Evolutionary conservation across 1,140 invertebrate species (phyloP).

Genomic region (Dendrolimus punctatus): DNA sequence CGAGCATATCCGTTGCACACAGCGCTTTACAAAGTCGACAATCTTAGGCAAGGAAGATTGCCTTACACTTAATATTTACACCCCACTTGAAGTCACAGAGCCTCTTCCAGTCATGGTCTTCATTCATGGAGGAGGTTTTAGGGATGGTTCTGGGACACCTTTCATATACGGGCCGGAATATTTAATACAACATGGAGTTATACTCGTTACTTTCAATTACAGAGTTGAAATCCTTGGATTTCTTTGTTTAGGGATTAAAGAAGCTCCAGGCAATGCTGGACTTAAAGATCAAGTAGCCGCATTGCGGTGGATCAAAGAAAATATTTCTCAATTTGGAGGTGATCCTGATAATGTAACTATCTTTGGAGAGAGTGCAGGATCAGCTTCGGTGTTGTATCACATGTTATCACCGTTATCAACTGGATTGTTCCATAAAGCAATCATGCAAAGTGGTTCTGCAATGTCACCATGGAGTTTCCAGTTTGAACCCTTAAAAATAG

Average conservation of each 20-base stretch:
- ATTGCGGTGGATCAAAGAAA: conserved; percentile 71
- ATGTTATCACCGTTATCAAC: conserved; percentile 48
- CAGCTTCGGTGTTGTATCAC: conserved; percentile 51
- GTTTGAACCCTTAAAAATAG: conserved; percentile 38
- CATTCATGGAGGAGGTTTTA: conserved; percentile 77
- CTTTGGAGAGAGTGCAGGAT: conserved; percentile 61
- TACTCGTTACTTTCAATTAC: conserved; percentile 80
- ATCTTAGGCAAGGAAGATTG: conserved; percentile 55
- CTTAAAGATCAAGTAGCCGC: conserved; percentile 74
- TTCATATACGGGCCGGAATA: conserved; percentile 74
- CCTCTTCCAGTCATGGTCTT: conserved; percentile 71
- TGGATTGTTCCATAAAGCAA: conserved; percentile 54
- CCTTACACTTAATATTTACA: conserved; percentile 57
- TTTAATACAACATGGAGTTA: conserved; percentile 75
- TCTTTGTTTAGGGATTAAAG: conserved; percentile 71
- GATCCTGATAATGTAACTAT: conserved; percentile 57
- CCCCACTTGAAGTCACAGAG: conserved; percentile 33
- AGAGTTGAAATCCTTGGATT: conserved; percentile 78
- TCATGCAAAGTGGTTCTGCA: conserved; percentile 76
- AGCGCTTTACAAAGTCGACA: conserved; percentile 31
- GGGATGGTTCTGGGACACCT: conserved; percentile 68
- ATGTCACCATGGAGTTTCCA: conserved; percentile 44
- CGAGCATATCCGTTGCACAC: conserved; percentile 69
- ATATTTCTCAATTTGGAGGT: conserved; percentile 66
- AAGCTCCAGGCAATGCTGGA: conserved; percentile 73